phyloP scores from a whole-genome alignment of 2,888 invertebrate genomes.

The Neuroscelio doddi region DNA sequence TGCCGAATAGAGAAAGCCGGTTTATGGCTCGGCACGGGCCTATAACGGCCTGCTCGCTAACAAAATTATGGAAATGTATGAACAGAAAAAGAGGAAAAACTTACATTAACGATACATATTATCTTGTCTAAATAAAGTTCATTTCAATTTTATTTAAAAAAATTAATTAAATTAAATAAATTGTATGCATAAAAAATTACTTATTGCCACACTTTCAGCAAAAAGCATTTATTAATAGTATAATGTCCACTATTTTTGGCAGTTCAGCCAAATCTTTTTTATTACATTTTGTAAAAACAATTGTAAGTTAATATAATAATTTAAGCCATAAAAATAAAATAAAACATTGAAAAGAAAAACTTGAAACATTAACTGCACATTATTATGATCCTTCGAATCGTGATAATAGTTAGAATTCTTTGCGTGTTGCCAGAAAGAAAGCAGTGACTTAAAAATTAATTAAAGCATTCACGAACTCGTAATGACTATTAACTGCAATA shows the following conservation, averaged over 20 bases:
- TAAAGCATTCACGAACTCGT: slow-evolving; percentile 14
- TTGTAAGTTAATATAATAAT: no score
- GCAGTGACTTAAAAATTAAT: slow-evolving; percentile 25
- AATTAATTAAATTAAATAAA: no score
- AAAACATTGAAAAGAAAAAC: no score
- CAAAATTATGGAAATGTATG: slow-evolving; percentile 56
- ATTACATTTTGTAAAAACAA: no score
- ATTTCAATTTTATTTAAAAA: background rate
- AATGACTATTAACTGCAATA: slow-evolving; percentile 27
- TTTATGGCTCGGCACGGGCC: slow-evolving; percentile 51
- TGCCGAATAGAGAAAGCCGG: slow-evolving; percentile 49
- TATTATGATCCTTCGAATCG: background rate
- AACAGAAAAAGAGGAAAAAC: slow-evolving; percentile 32
- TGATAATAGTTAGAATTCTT: background rate
- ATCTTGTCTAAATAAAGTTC: background rate
- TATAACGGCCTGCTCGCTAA: slow-evolving; percentile 49
- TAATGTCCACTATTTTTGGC: no score
- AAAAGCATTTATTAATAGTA: no score
- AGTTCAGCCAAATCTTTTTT: no score
- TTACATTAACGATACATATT: slow-evolving; percentile 34
- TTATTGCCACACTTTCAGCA: no score
- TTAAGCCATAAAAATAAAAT: no score
- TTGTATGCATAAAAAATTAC: no score
- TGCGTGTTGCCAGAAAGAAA: background rate
- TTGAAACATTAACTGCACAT: no score